Conservation (phyloP, 2,797 vertebrate species). For the Alfaro cultratus region DNA sequence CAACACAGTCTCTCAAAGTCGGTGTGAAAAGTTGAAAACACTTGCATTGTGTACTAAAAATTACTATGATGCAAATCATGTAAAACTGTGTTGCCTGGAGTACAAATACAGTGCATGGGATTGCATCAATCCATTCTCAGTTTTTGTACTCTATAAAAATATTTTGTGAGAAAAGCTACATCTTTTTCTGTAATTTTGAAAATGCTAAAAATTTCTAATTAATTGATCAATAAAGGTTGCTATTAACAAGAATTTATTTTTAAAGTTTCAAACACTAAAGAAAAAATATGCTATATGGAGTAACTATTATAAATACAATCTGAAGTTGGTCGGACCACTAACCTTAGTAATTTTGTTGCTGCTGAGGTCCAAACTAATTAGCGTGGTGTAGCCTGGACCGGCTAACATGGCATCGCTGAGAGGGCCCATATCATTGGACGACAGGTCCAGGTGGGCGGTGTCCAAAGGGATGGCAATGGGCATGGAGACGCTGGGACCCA, state of each 20-base stretch:
- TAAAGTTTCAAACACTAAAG: background rate
- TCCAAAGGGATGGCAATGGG: conserved; percentile 94
- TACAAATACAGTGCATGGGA: background rate
- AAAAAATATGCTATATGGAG: background rate
- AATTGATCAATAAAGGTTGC: background rate
- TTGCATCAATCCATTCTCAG: background rate
- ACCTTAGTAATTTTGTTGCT: conserved; percentile 88
- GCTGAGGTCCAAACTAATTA: conserved; percentile 93
- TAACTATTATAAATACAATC: background rate
- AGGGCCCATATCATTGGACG: conserved; percentile 86
- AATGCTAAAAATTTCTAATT: background rate
- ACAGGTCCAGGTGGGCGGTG: conserved; percentile 92
- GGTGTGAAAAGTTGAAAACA: background rate
- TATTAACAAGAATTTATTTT: background rate
- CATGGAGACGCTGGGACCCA: conserved; percentile 80
- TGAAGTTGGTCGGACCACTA: conserved; percentile 39
- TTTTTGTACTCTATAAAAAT: background rate
- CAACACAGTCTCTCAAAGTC: background rate
- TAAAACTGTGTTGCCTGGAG: background rate
- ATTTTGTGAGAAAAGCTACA: background rate
- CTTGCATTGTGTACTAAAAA: background rate
- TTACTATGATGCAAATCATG: background rate
- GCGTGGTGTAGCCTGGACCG: conserved; percentile 94
- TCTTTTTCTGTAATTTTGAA: background rate
- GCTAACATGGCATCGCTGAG: conserved; percentile 89